Percentiles rank a stretch among this genome's conserved stretches.
These are phyloP conservation scores for Sinodicranocentrus sp. DNA, from an alignment of 2,888 invertebrate genomes.

Conservation along the genomic window DNA sequence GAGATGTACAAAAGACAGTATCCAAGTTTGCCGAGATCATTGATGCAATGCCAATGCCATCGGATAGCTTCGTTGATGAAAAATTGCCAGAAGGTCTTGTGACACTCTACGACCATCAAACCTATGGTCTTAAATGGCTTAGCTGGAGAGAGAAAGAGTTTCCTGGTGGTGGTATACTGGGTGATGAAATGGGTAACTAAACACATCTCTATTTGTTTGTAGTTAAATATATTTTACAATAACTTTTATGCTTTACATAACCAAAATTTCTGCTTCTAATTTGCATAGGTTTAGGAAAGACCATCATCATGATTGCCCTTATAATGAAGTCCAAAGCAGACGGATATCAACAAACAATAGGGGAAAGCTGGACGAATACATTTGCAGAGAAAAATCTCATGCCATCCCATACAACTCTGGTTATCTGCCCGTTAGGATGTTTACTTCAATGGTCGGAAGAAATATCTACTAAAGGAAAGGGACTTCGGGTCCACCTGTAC, in stretches of 20 bases:
- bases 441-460: conserved; percentile 94
- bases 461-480: conserved; percentile 83
- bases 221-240: neutral
- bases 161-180: conserved; percentile 92
- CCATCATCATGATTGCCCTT: conserved; percentile 89
- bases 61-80: conserved; percentile 10
- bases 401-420: conserved; percentile 84
- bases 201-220: neutral
- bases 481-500: conserved; percentile 85
- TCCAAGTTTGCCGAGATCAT: conserved; percentile 54
- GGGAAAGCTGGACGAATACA: conserved; percentile 50
- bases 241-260: no score
- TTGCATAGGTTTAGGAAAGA: conserved; percentile 89
- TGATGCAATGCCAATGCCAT: conserved; percentile 65
- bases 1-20: conserved; percentile 51
- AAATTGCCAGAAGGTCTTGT: no score
- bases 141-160: conserved; percentile 91
- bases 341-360: neutral
- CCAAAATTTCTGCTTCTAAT: no score
- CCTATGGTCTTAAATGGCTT: conserved; percentile 92
- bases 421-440: conserved; percentile 95
- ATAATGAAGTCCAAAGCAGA: conserved; percentile 79
- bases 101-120: conserved; percentile 89
- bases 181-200: conserved; percentile 79
- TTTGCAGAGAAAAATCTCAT: conserved; percentile 62